Base-by-base conservation (phyloP, 2,113 vertebrate genomes). In the Ceuthmochares aereus region DNA sequence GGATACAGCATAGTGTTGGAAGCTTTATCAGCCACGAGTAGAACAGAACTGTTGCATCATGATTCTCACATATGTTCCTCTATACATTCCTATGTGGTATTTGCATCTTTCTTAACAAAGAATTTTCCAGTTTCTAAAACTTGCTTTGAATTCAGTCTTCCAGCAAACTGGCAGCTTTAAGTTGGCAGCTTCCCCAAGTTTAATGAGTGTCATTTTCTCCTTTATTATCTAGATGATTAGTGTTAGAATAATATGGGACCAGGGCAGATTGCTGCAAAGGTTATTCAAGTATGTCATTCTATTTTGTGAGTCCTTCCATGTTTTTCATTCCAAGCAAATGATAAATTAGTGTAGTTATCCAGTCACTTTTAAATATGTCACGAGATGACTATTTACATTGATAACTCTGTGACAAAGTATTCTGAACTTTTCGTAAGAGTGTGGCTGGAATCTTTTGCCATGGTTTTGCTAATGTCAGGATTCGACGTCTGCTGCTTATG, bases 11-110 rank as follows among this genome's bases (percentile, higher is more conserved):
- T 87, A 2, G 0, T 79, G 74, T 74, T 94, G 74, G 66, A 96
- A 92, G 83, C 63, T 88, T 86, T 92, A 83, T 90, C 75, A 70
- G 62, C 55, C 60, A n/a, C 1, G 6, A 88, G 92, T 73, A 55
- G 72, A 93, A 72, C 77, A 94, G 80, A 94, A 74, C 75, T 69
- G 42, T 92, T 86, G 69, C 86, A 90, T 89, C 83, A 83, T 2
- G 17, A 42, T 88, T 92, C 68, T 94, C 83, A 79, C 79, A 76
- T 91, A 78, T 59, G 52, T 81, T 92, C 36, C 55, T 78, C 54
- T 85, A 4, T 86, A 73, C 22, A 5, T 85, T 96, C 55, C 55
- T 83, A 5, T 63, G 16, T 74, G 72, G 15, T 62, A 67, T 89
- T 89, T 90, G 47, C 37, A 12, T 62, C 47, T 83, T 88, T 64